Evolutionary conservation across 2,797 vertebrate genomes (phyloP).

Genomic region (Anguilla anguilla): DNA sequence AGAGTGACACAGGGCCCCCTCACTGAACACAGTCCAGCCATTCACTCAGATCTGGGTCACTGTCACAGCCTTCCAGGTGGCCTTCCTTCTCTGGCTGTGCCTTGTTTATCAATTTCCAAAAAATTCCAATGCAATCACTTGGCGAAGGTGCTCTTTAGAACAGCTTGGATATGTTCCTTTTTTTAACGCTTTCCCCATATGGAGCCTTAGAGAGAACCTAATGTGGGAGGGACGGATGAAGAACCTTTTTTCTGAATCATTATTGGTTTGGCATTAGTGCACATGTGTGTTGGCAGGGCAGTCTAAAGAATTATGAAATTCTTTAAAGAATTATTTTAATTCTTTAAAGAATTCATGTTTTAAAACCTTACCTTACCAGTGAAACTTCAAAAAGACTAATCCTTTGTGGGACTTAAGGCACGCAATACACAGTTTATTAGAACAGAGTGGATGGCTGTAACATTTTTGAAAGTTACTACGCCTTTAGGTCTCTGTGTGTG

Average conservation of each 20-base stretch:
- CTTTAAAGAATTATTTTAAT: too few relatives aligned
- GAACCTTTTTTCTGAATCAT: not conserved
- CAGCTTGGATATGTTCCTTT: not conserved
- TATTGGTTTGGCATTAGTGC: not conserved
- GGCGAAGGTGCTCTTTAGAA: not conserved
- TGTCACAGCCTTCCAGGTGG: not conserved
- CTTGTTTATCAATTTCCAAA: not conserved
- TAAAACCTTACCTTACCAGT: not conserved
- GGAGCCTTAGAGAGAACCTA: not conserved
- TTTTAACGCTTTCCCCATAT: not conserved
- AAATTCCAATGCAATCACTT: not conserved
- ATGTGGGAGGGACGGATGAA: not conserved
- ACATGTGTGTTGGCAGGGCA: not conserved
- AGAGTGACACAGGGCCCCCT: not conserved
- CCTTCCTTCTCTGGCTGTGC: not conserved
- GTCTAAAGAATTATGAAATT: not conserved
- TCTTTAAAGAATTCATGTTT: not conserved
- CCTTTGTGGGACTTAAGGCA: not conserved
- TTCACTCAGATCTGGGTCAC: slow-evolving; percentile 20
- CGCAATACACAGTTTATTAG: not conserved
- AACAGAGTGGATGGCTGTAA: not conserved
- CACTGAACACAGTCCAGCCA: not conserved
- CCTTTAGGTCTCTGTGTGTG: not conserved
- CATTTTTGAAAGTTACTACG: not conserved
- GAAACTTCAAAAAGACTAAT: not conserved